These are phyloP conservation scores for Dicerorhinus sumatrensis DNA, from an alignment of 2,113 vertebrate genomes.

Conservation along the genomic window DNA sequence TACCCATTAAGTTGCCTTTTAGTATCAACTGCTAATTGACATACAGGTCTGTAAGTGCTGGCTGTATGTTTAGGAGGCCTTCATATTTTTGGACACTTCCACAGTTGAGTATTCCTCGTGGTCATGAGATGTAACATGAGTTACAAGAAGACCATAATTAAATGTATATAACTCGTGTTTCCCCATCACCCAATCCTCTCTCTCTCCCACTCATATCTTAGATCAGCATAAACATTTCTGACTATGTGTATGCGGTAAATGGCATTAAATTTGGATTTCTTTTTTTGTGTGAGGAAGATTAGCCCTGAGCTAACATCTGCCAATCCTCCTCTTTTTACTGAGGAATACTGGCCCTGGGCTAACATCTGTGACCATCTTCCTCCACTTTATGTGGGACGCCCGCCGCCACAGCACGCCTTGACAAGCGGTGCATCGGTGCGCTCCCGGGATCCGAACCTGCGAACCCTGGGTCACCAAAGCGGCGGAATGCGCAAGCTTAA, in stretches of 20 bases:
- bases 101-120: not conserved
- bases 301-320: no score
- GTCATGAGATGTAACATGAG: not conserved
- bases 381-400: no score
- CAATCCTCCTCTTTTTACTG: no score
- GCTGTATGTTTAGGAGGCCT: not conserved
- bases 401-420: no score
- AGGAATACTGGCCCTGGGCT: no score
- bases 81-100: not conserved
- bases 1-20: not conserved
- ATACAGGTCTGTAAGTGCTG: not conserved
- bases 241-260: not conserved
- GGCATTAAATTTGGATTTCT: not conserved
- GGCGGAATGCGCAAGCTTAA: no score
- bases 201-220: not conserved
- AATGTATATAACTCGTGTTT: not conserved
- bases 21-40: rapidly evolving
- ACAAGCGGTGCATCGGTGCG: no score
- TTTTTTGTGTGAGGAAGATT: no score
- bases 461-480: no score
- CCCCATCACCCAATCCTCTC: not conserved
- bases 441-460: no score
- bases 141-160: not conserved
- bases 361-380: no score
- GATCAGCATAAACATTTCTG: not conserved